Conservation (phyloP, 2,888 invertebrate species). For the Aromia moschata region DNA sequence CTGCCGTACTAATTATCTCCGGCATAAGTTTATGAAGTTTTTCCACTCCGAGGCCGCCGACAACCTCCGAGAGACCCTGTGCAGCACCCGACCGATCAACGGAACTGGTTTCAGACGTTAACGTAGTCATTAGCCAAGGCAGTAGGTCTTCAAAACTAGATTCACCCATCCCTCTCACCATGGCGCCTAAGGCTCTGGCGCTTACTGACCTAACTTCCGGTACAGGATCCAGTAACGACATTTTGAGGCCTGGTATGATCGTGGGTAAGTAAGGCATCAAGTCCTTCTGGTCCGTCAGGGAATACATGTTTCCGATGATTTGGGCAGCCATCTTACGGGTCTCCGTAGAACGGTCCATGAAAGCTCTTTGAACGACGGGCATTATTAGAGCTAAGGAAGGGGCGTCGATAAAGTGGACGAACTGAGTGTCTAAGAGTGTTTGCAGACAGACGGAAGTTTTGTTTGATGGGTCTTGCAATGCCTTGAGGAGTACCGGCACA, state of each 20-base stretch:
- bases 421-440: conserved; percentile 92
- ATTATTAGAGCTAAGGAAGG: conserved; percentile 98
- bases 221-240: conserved; percentile 95
- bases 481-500: conserved; percentile 86
- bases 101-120: conserved; percentile 93
- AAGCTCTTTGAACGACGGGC: conserved; percentile 98
- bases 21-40: conserved; percentile 98
- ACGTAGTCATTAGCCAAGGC: conserved; percentile 98
- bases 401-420: conserved; percentile 99
- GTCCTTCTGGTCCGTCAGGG: conserved; percentile 98
- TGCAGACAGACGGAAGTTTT: conserved; percentile 94
- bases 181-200: conserved; percentile 94
- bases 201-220: conserved; percentile 97
- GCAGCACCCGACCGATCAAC: conserved; percentile 97
- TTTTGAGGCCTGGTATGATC: conserved; percentile 96
- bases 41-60: conserved; percentile 93
- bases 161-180: conserved; percentile 98
- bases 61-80: conserved; percentile 90
- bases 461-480: conserved; percentile 95
- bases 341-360: conserved; percentile 97
- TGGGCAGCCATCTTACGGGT: conserved; percentile 99
- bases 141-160: conserved; percentile 94
- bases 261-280: conserved; percentile 94
- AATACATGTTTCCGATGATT: conserved; percentile 99
- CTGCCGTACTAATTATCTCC: conserved; percentile 93